A percentile compares a stretch with the other conserved stretches of the same genome.
phyloP scores from a whole-genome alignment of 1,140 invertebrate genomes.

The Calosoma granatense region DNA sequence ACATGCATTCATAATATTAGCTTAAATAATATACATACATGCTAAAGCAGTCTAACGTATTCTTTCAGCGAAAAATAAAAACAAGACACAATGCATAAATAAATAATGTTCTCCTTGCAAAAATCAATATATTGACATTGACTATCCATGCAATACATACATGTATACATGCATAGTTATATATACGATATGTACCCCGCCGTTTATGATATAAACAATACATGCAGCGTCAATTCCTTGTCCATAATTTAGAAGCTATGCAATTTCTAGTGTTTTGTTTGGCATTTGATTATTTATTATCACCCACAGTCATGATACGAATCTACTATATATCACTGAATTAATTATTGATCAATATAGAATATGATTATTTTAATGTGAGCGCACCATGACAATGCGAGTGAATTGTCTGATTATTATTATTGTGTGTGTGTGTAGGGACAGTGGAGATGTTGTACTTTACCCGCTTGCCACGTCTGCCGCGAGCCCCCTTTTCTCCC shows the following conservation, averaged over 20 bases:
- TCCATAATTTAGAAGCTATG: constrained; percentile 5
- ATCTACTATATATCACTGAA: not conserved
- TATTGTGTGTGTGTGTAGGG: not conserved
- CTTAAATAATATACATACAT: not conserved
- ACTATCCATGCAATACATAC: not conserved
- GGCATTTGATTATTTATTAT: not conserved
- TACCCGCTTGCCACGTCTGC: constrained; percentile 81
- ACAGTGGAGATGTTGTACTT: constrained; percentile 27
- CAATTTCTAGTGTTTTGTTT: constrained; percentile 5
- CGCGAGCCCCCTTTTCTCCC: constrained; percentile 67
- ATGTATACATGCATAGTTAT: not conserved
- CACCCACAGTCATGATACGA: not conserved
- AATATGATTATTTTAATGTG: not conserved
- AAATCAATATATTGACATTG: not conserved
- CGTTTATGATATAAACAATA: constrained; percentile 3
- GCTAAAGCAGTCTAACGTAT: too few species aligned
- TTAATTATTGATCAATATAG: not conserved
- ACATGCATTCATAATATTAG: not conserved
- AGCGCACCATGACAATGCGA: not conserved
- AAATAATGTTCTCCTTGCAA: not conserved
- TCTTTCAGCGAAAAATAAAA: too few species aligned
- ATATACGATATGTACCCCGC: not conserved
- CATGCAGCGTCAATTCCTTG: not conserved
- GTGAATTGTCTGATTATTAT: not conserved
- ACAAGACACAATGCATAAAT: not conserved